A percentile compares a stretch with the other conserved stretches of the same genome.
phyloP scores from a whole-genome alignment of 2,797 vertebrate genomes.

The Craterocephalus amniculus region DNA sequence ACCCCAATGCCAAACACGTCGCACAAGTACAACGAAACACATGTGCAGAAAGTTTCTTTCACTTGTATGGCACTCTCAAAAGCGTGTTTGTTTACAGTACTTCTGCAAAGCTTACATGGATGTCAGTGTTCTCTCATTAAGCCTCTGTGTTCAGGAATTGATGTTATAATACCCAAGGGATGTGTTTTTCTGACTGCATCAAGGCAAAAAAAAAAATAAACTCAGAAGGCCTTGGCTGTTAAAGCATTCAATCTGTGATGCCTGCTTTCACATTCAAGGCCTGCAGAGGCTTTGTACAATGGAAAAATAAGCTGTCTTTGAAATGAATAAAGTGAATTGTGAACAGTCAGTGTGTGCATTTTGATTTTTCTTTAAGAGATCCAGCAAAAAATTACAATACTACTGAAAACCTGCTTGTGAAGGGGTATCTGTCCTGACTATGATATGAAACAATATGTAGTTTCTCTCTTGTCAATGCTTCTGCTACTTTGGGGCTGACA shows the following conservation, averaged over 20 bases:
- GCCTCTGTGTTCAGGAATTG: slow-evolving; percentile 62
- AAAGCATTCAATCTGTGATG: slow-evolving; percentile 24
- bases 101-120: slow-evolving; percentile 63
- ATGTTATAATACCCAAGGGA: slow-evolving; percentile 37
- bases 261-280: slow-evolving; percentile 11
- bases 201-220: slow-evolving; percentile 38
- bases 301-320: slow-evolving; percentile 81
- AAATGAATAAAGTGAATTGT: slow-evolving; percentile 76
- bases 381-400: not conserved
- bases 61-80: slow-evolving; percentile 53
- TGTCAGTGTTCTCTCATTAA: slow-evolving; percentile 59
- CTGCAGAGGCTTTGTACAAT: slow-evolving; percentile 44
- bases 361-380: slow-evolving; percentile 6
- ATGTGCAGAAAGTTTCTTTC: slow-evolving; percentile 45
- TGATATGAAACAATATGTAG: not conserved
- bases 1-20: slow-evolving; percentile 32
- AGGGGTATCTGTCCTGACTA: not conserved
- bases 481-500: not conserved
- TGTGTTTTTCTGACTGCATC: slow-evolving; percentile 43
- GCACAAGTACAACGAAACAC: slow-evolving; percentile 42
- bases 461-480: not conserved
- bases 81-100: slow-evolving; percentile 74
- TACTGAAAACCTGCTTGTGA: not conserved
- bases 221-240: slow-evolving; percentile 56
- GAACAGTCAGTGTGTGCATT: slow-evolving; percentile 22